Evolutionary conservation across 1,140 invertebrate genomes (phyloP).

Genomic region (Cotesia chilonis): DNA sequence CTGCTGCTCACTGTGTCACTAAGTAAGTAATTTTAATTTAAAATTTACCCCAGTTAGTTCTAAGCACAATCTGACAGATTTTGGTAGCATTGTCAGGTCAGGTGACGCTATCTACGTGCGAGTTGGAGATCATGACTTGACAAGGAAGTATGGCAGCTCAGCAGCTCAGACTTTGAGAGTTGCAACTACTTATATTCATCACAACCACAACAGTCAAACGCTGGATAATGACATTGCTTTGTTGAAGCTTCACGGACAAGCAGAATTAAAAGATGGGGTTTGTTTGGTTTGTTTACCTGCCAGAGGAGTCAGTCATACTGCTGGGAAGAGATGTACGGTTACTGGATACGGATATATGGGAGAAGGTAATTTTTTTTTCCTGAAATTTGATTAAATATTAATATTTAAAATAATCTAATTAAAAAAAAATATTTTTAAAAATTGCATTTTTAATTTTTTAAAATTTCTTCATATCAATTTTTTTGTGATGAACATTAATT

Average conservation of each 20-base stretch:
- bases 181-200: slow-evolving; percentile 93
- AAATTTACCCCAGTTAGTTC: not conserved
- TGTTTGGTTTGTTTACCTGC: slow-evolving; percentile 89
- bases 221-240: slow-evolving; percentile 96
- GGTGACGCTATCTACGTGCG: slow-evolving; percentile 91
- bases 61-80: not conserved
- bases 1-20: slow-evolving; percentile 94
- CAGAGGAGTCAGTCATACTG: slow-evolving; percentile 82
- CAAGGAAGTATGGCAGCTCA: slow-evolving; percentile 84
- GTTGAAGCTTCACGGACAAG: slow-evolving; percentile 89
- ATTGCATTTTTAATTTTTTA: too few species aligned
- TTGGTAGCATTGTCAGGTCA: slow-evolving; percentile 82
- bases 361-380: slow-evolving; percentile 73
- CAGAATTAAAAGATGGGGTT: slow-evolving; percentile 85
- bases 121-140: slow-evolving; percentile 92
- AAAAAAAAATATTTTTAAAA: too few species aligned
- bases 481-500: too few species aligned
- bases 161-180: slow-evolving; percentile 88
- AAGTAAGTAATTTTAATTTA: slow-evolving; percentile 73
- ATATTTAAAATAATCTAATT: too few species aligned
- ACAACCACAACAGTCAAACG: slow-evolving; percentile 95
- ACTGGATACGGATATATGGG: slow-evolving; percentile 95
- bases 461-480: too few species aligned
- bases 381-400: too few species aligned
- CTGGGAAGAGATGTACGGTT: slow-evolving; percentile 89